Percentiles rank a stretch among this genome's conserved stretches.
These are phyloP conservation scores for Sinella curviseta DNA, from an alignment of 1,140 invertebrate species.

Conservation along the genomic window DNA sequence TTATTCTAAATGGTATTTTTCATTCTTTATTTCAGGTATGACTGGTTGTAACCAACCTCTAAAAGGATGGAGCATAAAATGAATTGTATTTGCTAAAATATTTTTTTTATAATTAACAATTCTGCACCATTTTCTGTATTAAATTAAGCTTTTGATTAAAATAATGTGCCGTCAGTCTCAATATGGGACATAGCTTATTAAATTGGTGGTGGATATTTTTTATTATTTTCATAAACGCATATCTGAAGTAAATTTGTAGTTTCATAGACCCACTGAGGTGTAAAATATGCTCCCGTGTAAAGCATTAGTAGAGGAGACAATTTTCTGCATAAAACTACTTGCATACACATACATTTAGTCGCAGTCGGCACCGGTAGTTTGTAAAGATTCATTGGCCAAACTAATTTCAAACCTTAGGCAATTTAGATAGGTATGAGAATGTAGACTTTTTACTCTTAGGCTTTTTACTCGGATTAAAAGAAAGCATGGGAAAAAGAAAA, in stretches of 20 bases:
- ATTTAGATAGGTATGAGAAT: too few relatives aligned
- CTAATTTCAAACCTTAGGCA: too few relatives aligned
- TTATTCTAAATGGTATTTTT: background rate
- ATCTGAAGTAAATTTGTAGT: background rate
- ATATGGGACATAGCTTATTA: background rate
- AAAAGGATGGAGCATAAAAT: background rate
- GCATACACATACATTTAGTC: too few relatives aligned
- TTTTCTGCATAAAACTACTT: too few relatives aligned
- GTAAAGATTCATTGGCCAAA: too few relatives aligned
- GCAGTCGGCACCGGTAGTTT: too few relatives aligned
- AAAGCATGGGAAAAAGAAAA: too few relatives aligned
- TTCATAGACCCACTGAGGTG: background rate
- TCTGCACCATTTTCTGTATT: constrained; percentile 2
- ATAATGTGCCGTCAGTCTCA: constrained; percentile 14
- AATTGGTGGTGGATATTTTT: background rate
- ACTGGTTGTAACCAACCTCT: constrained; percentile 13
- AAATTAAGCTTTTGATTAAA: constrained; percentile 18
- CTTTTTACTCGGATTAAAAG: too few relatives aligned
- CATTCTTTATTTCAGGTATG: constrained; percentile 5
- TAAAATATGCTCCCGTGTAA: too few relatives aligned
- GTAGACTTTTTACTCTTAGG: too few relatives aligned
- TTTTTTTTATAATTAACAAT: constrained; percentile 19
- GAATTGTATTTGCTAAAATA: constrained; percentile 24
- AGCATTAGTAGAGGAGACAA: too few relatives aligned
- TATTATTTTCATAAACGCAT: background rate